A percentile compares a stretch with the other conserved stretches of the same genome.
Evolutionary conservation across 2,797 vertebrate species (phyloP).

Genomic region (Todus mexicanus): DNA sequence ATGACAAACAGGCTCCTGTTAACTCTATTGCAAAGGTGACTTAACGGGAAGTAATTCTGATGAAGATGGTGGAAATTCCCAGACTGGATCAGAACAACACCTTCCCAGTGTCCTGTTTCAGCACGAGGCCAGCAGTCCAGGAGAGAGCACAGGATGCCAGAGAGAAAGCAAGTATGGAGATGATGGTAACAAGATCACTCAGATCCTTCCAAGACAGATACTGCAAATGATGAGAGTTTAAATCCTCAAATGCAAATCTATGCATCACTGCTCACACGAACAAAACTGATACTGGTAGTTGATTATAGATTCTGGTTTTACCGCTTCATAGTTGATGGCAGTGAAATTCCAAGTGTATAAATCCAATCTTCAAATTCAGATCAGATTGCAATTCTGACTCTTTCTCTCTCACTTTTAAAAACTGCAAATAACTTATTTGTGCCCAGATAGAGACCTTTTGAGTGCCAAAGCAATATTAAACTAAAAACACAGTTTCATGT

Average conservation of each 20-base stretch:
- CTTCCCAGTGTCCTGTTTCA: rapidly evolving
- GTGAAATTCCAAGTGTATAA: not conserved
- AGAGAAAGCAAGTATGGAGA: too few species aligned
- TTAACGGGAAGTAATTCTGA: not conserved
- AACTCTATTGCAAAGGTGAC: not conserved
- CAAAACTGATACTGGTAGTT: not conserved
- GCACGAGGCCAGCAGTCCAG: not conserved
- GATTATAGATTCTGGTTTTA: not conserved
- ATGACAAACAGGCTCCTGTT: not conserved
- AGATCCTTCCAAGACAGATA: not conserved
- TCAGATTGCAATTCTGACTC: not conserved
- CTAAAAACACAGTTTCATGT: not conserved
- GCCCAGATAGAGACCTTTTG: not conserved
- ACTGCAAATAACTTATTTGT: not conserved
- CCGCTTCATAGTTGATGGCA: not conserved
- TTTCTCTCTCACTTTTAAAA: not conserved
- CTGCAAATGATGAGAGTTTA: not conserved
- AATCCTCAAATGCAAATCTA: not conserved
- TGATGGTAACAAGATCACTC: not conserved
- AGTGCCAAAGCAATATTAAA: not conserved
- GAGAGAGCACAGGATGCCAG: not conserved
- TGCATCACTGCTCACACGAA: not conserved
- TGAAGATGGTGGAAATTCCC: not conserved
- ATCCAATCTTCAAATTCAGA: not conserved
- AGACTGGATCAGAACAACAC: not conserved